Evolutionary conservation across 2,888 invertebrate species (phyloP), one percentile per base, ranked within the genome.

Genomic region (Congeria kusceri): DNA sequence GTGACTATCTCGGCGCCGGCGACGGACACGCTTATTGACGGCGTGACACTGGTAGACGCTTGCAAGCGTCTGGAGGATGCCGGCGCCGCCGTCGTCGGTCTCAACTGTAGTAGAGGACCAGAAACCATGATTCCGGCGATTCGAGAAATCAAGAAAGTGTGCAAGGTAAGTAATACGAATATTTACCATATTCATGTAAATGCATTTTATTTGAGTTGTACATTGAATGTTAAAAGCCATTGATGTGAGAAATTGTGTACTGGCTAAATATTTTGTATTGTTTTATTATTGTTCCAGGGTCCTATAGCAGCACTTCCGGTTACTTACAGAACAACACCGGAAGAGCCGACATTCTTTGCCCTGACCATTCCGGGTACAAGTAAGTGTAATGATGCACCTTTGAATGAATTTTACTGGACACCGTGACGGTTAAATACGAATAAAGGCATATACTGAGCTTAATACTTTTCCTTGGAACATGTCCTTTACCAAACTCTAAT

Each of bases 101-200:
- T 92, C 0, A 92, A 93, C 80, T 93, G 92, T 84, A 80, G 85
- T 18, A 68, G 89, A 13, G 92, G 92, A 29, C 92, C 92, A 0
- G 69, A 53, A 27, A 87, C 88, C 18, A 91, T 89, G 78, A 61
- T 91, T 9, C 90, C 90, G 5, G 67, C 87, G 1, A 80, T 92
- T 13, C 81, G 73, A 56, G 82, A 91, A 53, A 83, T 92, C 15
- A 87, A 84, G 53, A 62, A 85, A 49, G 88, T 86, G 5, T 91
- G 90, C 77, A 91, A 91, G 87, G 91, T 91, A 74, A n/a, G 39
- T 7, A 13, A 15, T 39, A 7, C 9, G n/a, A n/a, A n/a, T n/a
- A n/a, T n/a, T n/a, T n/a, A n/a, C n/a, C n/a, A n/a, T n/a, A n/a
- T n/a, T n/a, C n/a, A n/a, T n/a, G n/a, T n/a, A n/a, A n/a, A n/a